Evolutionary conservation across 2,888 invertebrate species (phyloP).

Genomic region (Brenthis ino): DNA sequence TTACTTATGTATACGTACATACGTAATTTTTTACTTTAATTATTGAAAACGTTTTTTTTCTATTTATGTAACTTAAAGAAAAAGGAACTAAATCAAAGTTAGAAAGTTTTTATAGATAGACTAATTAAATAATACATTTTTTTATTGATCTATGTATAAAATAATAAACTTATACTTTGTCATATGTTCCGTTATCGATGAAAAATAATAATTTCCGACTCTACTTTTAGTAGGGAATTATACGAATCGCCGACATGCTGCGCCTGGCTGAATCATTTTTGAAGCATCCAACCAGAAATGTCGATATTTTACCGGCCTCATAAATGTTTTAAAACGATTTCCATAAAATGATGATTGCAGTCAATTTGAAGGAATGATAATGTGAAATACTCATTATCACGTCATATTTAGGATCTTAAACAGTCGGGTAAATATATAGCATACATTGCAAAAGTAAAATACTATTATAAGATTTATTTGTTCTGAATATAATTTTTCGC

Average conservation of each 20-base stretch:
- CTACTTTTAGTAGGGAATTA: slow-evolving; percentile 40
- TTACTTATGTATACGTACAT: too few relatives aligned
- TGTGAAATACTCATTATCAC: slow-evolving; percentile 15
- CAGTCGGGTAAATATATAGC: not conserved
- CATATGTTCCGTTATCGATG: slow-evolving; percentile 27
- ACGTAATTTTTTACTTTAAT: too few relatives aligned
- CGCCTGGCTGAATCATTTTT: slow-evolving; percentile 45
- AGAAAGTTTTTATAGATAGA: too few relatives aligned
- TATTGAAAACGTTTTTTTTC: too few relatives aligned
- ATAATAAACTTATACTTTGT: not conserved
- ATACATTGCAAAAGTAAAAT: not conserved
- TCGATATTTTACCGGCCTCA: slow-evolving; percentile 40
- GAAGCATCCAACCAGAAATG: slow-evolving; percentile 45
- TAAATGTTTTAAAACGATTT: slow-evolving; percentile 25
- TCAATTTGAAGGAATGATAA: slow-evolving; percentile 20
- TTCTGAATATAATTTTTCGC: too few relatives aligned
- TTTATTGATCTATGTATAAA: too few relatives aligned
- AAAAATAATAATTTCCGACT: slow-evolving; percentile 27
- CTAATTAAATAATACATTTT: too few relatives aligned
- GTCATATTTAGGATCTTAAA: slow-evolving; percentile 7
- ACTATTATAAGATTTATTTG: too few relatives aligned
- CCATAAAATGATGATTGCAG: slow-evolving; percentile 22
- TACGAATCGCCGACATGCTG: slow-evolving; percentile 39
- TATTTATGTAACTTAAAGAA: too few relatives aligned
- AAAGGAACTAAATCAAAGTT: too few relatives aligned